Evolutionary conservation across 2,888 invertebrate species (phyloP), one percentile per base, ranked within the genome.

Genomic region (Tholera decimalis): DNA sequence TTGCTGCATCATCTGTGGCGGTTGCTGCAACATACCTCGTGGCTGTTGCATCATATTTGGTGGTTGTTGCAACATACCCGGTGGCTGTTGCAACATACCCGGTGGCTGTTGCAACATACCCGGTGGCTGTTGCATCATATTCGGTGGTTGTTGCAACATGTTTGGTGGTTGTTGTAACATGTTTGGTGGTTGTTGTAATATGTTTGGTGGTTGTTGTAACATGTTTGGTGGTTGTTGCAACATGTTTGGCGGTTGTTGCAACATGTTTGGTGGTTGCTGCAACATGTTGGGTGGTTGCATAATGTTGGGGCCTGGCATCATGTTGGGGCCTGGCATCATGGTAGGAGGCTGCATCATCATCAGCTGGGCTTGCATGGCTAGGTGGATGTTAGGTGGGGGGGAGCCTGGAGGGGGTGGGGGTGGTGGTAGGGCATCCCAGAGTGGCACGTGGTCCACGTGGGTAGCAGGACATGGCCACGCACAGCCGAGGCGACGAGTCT

Each of bases 391-490:
- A 55, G 88, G 88, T 1, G 93, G 93, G 0, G 94, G 94, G 2
- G 90, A 88, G 74, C 92, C 92, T n/a, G 93, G 91, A 2, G 95
- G 95, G 22, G 95, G 93, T 3, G 94, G 94, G 0, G 95, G 95
- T 1, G 95, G 95, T 0, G 95, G 95, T 83, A 95, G 88, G 57
- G 93, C 93, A 88, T 95, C 95, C 95, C 95, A 95, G 84, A 93
- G 93, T 64, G 95, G 90, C 83, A 93, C 93, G 90, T 95, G 94
- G 91, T 94, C 95, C 0, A 91, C 75, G 89, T 95, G 94, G 13
- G 85, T 1, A 11, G 92, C 89, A n/a, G 94, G 92, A 56, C 95
- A 94, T 64, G 95, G 95, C 93, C 95, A 95, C 66, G 95, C 91
- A 84, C 94, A 93, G 0, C 95, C 95, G 26, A 62, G 6, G 33